Evolutionary conservation across 2,797 vertebrate genomes (phyloP).

Genomic region (Sebastes trivittatus): DNA sequence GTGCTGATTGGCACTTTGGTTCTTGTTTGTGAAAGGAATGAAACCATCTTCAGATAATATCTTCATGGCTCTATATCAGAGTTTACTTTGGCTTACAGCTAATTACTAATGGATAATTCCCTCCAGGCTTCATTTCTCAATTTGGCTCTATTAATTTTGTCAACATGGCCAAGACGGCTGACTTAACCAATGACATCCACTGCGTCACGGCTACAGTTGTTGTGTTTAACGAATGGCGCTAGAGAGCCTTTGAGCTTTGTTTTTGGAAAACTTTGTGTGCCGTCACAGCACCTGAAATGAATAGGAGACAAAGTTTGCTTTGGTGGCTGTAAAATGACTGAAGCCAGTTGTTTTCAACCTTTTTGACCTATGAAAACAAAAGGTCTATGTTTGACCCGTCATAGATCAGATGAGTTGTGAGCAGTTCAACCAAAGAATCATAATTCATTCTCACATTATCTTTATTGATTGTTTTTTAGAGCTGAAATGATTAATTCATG

Average conservation of each 20-base stretch:
- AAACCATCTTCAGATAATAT: slow-evolving; percentile 9
- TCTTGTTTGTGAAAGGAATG: not conserved
- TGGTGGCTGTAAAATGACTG: not conserved
- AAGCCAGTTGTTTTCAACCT: not conserved
- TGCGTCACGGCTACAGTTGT: not conserved
- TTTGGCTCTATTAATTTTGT: not conserved
- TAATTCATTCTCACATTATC: not conserved
- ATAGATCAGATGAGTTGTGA: not conserved
- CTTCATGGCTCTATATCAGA: not conserved
- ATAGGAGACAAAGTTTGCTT: not conserved
- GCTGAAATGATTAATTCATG: not conserved
- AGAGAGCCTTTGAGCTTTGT: not conserved
- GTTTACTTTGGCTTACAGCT: not conserved
- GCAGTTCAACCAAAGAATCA: not conserved
- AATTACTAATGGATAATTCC: not conserved
- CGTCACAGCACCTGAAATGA: not conserved
- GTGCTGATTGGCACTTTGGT: not conserved
- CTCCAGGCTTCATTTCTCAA: not conserved
- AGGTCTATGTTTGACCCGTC: not conserved
- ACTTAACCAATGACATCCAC: not conserved
- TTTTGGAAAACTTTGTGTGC: slow-evolving; percentile 12
- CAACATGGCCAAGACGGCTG: not conserved
- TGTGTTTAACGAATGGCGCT: not conserved
- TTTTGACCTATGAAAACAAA: no score
- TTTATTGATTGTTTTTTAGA: not conserved